Conservation (phyloP, 2,888 invertebrate genomes). For the Choreutis nemorana region DNA sequence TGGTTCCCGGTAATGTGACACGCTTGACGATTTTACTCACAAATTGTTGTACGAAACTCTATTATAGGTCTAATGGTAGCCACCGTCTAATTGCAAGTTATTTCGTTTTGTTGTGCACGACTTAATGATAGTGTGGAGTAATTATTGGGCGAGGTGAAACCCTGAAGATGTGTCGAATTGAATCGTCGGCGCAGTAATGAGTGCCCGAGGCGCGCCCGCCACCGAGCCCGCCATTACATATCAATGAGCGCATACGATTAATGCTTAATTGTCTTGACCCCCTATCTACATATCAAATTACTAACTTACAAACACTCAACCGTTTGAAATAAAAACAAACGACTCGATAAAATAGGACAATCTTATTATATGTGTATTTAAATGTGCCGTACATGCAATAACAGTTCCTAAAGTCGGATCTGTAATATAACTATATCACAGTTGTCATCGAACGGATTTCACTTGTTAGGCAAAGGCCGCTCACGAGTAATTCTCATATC, state of each 20-base stretch:
- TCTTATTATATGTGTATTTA: too few relatives aligned
- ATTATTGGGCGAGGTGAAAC: constrained; percentile 64
- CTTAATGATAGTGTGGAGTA: constrained; percentile 53
- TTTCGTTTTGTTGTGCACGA: constrained; percentile 59
- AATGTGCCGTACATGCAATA: too few relatives aligned
- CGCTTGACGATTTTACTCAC: constrained; percentile 67
- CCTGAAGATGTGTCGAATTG: constrained; percentile 63
- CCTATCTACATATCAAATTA: constrained; percentile 21
- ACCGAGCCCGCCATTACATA: constrained; percentile 24
- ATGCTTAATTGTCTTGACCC: constrained; percentile 42
- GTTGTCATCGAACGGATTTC: constrained; percentile 45
- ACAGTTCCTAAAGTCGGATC: too few relatives aligned
- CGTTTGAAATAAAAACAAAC: too few relatives aligned
- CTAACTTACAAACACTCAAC: background rate
- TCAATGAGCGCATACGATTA: constrained; percentile 43
- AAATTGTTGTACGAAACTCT: constrained; percentile 66
- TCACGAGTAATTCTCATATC: constrained; percentile 50
- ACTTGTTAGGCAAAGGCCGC: constrained; percentile 43
- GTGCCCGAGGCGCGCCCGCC: constrained; percentile 19
- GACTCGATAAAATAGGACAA: too few relatives aligned
- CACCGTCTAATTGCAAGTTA: constrained; percentile 63
- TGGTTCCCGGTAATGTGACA: constrained; percentile 63
- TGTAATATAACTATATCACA: constrained; percentile 37
- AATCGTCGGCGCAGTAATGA: constrained; percentile 41
- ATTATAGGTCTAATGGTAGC: constrained; percentile 64